Conservation (phyloP, 2,888 invertebrate genomes). For the Phortica magna region DNA sequence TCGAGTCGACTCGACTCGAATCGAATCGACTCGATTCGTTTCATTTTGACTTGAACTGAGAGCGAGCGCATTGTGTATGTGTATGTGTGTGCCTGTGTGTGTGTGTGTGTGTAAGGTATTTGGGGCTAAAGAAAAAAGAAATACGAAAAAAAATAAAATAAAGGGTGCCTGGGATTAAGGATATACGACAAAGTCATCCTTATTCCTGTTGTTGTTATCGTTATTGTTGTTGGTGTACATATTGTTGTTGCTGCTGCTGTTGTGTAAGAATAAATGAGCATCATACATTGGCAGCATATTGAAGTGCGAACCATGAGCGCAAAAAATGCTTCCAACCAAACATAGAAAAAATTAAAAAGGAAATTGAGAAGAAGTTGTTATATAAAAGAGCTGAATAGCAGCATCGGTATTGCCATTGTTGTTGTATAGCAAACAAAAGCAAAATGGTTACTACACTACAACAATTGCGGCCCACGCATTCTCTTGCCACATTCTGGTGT, state of each 20-base stretch:
- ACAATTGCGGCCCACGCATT: not conserved
- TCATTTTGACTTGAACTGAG: not conserved
- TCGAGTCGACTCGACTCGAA: not conserved
- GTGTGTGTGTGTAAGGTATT: not conserved
- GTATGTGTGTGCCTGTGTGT: constrained; percentile 1
- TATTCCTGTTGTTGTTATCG: constrained; percentile 4
- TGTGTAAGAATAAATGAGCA: not conserved
- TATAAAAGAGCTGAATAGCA: constrained; percentile 10
- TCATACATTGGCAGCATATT: constrained; percentile 21
- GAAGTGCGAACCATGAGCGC: constrained; percentile 6
- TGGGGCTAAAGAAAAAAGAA: not conserved
- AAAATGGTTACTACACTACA: not conserved
- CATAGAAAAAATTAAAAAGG: not conserved
- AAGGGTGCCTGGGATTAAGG: not conserved
- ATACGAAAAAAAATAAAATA: not conserved
- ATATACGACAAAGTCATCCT: not conserved
- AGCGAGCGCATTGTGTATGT: not conserved
- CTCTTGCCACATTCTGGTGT: not conserved
- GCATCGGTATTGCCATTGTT: not conserved
- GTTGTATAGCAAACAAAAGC: constrained; percentile 5
- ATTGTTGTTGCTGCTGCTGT: not conserved
- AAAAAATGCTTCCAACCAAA: not conserved
- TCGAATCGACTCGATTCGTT: not conserved
- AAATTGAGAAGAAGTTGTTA: not conserved
- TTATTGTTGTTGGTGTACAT: not conserved